phyloP scores from a whole-genome alignment of 2,797 vertebrate species.

The Antrozous pallidus region DNA sequence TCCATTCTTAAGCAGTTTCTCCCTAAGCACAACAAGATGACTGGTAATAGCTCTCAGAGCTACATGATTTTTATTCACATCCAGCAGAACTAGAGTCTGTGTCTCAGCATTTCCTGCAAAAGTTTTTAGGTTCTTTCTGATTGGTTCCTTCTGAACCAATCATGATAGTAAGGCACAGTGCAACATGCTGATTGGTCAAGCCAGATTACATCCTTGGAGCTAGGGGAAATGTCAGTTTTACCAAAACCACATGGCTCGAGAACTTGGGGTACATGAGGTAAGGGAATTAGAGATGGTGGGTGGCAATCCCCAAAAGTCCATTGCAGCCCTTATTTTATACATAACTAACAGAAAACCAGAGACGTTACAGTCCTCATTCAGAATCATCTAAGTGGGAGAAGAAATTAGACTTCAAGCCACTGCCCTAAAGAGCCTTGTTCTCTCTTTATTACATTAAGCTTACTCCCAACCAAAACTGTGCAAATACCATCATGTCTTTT shows the following conservation, averaged over 20 bases:
- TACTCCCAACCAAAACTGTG: neutral
- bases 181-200: neutral
- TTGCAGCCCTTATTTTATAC: neutral
- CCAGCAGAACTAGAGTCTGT: neutral
- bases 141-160: neutral
- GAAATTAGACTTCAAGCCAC: neutral
- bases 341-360: neutral
- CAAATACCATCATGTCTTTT: neutral
- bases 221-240: neutral
- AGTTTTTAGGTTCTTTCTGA: neutral
- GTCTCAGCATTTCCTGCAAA: neutral
- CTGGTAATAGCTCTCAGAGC: neutral
- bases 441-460: neutral
- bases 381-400: neutral
- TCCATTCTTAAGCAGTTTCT: neutral
- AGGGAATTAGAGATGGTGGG: neutral
- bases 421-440: neutral
- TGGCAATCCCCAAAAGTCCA: neutral
- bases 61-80: neutral
- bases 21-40: neutral
- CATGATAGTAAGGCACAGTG: neutral
- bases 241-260: neutral
- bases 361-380: neutral
- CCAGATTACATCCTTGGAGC: neutral
- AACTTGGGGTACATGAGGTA: neutral